Base-by-base conservation (phyloP, 2,888 invertebrate species). In the Hartigia nigra region DNA sequence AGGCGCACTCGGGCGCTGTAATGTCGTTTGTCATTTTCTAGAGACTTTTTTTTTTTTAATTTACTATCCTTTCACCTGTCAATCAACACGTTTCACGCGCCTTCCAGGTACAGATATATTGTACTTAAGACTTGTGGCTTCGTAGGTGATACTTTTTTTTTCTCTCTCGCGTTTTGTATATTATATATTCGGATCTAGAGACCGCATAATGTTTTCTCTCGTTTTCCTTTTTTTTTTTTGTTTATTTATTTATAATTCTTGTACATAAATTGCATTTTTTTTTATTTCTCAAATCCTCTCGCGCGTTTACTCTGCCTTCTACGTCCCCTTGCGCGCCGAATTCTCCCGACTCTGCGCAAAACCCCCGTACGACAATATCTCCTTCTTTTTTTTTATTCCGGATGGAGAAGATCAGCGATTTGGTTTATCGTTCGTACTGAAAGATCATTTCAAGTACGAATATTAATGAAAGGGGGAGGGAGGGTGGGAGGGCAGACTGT, bases 41-140 rank as follows among this genome's bases (percentile, higher is more conserved):
- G 39, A 55, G 5, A 55, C 78, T 80, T 81, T 82, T 76, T 72
- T 39, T 39, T 14, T 55, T 55, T n/a, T n/a, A n/a, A 55, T 55
- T 39, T 55, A 2, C 39, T 23, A 9, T 9, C 4, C 23, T 55
- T 23, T 55, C 39, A 55, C 39, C 23, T 55, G 23, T 55, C 39
- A 55, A 9, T 55, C 39, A 55, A 55, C 23, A 23, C 39, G 23
- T 55, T 55, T 55, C 39, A 82, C 81, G 85, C 87, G 85, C 85
- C 82, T 87, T 88, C 80, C 86, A 86, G 87, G 82, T 87, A 88
- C 88, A 88, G 88, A 88, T 87, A 89, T 85, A 84, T 88, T 85
- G 90, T 90, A 90, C 89, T 90, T 89, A 89, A 90, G 86, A 87
- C 87, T 87, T 87, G 88, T 86, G 86, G 87, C 87, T 87, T 88